These are phyloP conservation scores for Pelusios castaneus DNA, from an alignment of 2,113 vertebrate genomes.

Conservation along the genomic window DNA sequence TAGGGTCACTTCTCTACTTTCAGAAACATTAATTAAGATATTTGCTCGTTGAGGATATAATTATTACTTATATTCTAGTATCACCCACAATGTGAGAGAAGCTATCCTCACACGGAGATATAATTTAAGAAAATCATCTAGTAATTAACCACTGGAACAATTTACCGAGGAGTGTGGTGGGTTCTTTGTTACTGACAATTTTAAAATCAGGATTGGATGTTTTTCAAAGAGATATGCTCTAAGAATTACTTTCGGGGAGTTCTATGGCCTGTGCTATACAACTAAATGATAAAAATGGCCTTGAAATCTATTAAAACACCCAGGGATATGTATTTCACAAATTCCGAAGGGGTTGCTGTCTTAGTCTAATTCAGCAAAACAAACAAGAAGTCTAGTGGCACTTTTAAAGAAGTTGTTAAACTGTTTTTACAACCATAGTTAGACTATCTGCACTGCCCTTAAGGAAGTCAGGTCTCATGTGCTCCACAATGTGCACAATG, in stretches of 20 bases:
- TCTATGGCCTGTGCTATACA: not conserved
- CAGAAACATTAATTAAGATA: not conserved
- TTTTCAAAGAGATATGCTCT: not conserved
- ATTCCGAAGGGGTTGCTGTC: too few relatives aligned
- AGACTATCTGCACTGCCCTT: not conserved
- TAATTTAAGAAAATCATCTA: not conserved
- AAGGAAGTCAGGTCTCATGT: not conserved
- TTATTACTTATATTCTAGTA: not conserved
- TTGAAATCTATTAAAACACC: not conserved
- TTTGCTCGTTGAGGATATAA: not conserved
- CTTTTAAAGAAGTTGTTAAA: not conserved
- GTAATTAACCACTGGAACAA: not conserved
- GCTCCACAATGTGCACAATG: not conserved
- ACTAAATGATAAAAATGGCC: not conserved
- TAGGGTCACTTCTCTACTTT: not conserved
- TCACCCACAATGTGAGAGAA: not conserved
- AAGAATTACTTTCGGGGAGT: not conserved
- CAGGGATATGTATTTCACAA: not conserved
- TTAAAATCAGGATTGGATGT: not conserved
- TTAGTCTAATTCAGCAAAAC: too few relatives aligned
- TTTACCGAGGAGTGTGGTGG: not conserved
- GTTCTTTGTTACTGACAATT: not conserved
- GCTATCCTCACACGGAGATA: not conserved
- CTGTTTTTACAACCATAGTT: not conserved
- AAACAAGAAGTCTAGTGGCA: too few relatives aligned